These are phyloP conservation scores for Zaprionus nigranus DNA, from an alignment of 1,140 invertebrate genomes.

Conservation along the genomic window DNA sequence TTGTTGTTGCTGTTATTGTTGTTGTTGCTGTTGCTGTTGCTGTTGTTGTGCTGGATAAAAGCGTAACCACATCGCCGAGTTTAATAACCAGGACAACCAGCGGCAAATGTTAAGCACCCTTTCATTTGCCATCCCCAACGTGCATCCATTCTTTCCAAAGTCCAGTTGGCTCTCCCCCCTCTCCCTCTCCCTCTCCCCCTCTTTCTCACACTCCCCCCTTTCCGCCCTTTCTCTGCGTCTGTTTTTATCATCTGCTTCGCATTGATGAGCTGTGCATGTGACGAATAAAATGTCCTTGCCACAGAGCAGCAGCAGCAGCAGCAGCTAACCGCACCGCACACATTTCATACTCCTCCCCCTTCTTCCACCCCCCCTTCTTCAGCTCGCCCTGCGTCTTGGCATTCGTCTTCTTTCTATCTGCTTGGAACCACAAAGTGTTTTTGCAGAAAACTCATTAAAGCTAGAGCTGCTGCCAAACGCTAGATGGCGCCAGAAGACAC, in stretches of 20 bases:
- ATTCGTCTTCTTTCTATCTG: neutral
- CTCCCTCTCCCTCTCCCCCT: too few relatives aligned
- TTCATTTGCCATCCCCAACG: neutral
- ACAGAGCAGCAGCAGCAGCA: neutral
- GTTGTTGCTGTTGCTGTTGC: neutral
- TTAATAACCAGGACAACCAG: slow-evolving; percentile 65
- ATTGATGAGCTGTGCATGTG: slow-evolving; percentile 51
- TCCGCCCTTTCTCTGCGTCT: too few relatives aligned
- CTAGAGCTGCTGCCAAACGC: slow-evolving; percentile 14
- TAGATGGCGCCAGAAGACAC: slow-evolving; percentile 13
- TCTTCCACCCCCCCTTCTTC: neutral
- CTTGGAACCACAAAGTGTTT: slow-evolving; percentile 31
- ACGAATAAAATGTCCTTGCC: slow-evolving; percentile 43
- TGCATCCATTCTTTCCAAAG: neutral
- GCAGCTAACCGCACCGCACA: slow-evolving; percentile 21
- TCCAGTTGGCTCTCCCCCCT: neutral
- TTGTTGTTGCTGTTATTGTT: slow-evolving; percentile 7
- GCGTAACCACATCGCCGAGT: slow-evolving; percentile 40
- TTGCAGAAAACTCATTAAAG: slow-evolving; percentile 33
- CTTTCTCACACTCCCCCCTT: neutral
- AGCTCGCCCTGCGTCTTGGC: neutral
- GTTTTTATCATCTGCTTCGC: slow-evolving; percentile 23
- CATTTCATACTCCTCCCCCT: neutral
- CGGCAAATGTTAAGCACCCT: slow-evolving; percentile 28
- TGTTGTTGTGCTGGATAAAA: slow-evolving; percentile 12